Evolutionary conservation across 1,140 invertebrate species (phyloP), one percentile per base, ranked within the genome.

Genomic region (Apis cerana): DNA sequence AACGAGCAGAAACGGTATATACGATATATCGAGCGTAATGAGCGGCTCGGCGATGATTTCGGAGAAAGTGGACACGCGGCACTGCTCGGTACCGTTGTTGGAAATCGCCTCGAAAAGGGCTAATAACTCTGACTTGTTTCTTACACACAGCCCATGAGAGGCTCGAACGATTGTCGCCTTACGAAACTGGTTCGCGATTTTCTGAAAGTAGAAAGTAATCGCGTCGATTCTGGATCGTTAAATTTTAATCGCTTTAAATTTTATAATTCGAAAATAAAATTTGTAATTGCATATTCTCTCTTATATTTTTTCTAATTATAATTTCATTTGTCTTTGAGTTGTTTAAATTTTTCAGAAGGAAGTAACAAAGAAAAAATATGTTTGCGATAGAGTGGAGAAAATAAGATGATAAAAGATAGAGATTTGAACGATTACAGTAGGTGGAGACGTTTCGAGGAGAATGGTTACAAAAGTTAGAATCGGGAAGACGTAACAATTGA

Each of bases 191-290:
- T 48, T n/a, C 72, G 72, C 72, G 64, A 64, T 77, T 65, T 76
- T 48, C 64, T 19, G 68, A 43, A 43, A 43, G 5, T 71, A 72
- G 77, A 80, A 80, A 80, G 69, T 78, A 78, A 68, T 76, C 70
- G 52, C 69, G 64, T 7, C 33, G 33, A 43, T 43, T 43, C 33
- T 43, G 33, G 33, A 33, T 33, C 33, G 33, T 43, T 43, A 43
- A 43, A 43, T 43, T 43, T 43, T 43, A 43, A 43, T 43, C 7
- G 33, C 33, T 43, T 43, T 43, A 43, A 43, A 43, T 43, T 43
- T 43, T 43, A 43, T 43, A 43, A 43, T 43, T 43, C 33, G 33
- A 43, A 43, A 43, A 43, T 43, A 43, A 43, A 43, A 43, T 43
- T 43, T 43, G 0, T 43, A 43, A 43, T 43, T 33, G 33, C 2